Evolutionary conservation across 2,797 vertebrate genomes (phyloP), one percentile per base, ranked within the genome.

Genomic region (Macropus fuliginosus): DNA sequence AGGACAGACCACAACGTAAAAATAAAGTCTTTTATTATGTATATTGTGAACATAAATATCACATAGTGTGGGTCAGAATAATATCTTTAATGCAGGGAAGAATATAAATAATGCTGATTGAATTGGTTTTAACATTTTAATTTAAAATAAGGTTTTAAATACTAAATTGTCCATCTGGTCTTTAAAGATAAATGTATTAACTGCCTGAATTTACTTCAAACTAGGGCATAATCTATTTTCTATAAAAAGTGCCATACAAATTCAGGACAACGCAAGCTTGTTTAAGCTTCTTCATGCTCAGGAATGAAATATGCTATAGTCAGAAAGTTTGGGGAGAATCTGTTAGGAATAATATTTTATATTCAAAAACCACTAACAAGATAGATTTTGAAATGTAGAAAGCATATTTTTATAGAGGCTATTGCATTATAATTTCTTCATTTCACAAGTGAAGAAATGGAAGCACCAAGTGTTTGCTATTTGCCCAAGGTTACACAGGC

Each of bases 121-220:
- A 97, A 97, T 92, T 97, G 0, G 90, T 96, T 94, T 97, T 96
- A 96, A 95, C 50, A 29, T 97, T 97, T 97, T 94, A 93, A 96
- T 92, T 94, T 95, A 59, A 97, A 96, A 93, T 54, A 90, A 52
- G 55, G 9, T 46, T 97, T 96, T 91, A 95, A 98, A 90, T 95
- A 95, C 46, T 93, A 96, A 97, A 97, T 94, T 98, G 91, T 93
- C 55, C 94, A 97, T 97, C 92, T 98, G 95, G 5, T 97, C 87
- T 94, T 97, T 95, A 97, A 98, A 98, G 95, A 98, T 98, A 97
- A 98, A 92, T 96, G 5, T 62, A 97, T 97, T 98, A 98, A 96
- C 90, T 95, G 27, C 29, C 91, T 92, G 54, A 96, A 95, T 98
- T 97, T 98, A 95, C 95, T 98, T 97, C 94, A 96, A 96, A 94